Conservation (phyloP, 2,113 vertebrate genomes). For the Pangasianodon gigas region DNA sequence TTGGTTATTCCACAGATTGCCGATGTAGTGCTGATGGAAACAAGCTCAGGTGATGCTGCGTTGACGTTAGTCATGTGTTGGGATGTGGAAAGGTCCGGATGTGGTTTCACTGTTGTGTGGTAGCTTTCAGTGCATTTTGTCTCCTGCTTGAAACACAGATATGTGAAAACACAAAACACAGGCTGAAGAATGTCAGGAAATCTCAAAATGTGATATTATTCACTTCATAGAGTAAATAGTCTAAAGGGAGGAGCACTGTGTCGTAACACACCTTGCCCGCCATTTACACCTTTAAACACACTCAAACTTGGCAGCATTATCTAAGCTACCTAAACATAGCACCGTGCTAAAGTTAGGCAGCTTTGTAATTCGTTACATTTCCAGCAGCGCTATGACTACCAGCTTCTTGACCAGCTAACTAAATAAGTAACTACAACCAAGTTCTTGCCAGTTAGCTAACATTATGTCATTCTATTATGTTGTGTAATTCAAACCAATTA, state of each 20-base stretch:
- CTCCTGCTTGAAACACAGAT: slow-evolving; percentile 63
- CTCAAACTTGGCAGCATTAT: neutral
- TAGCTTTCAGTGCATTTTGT: slow-evolving; percentile 45
- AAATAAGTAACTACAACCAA: neutral
- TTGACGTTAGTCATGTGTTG: slow-evolving; percentile 53
- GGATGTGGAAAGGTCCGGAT: slow-evolving; percentile 41
- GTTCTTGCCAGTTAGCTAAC: neutral
- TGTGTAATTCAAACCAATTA: neutral
- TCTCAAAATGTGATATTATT: slow-evolving; percentile 20
- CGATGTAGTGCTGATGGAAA: slow-evolving; percentile 30
- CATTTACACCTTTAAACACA: neutral
- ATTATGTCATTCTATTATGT: neutral
- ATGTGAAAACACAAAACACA: slow-evolving; percentile 30
- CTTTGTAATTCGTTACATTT: neutral
- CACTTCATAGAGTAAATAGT: neutral
- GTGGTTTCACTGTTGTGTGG: slow-evolving; percentile 38
- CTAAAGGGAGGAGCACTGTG: neutral
- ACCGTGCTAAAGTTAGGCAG: neutral
- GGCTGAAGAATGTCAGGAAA: slow-evolving; percentile 4
- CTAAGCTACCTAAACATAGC: neutral
- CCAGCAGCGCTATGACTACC: neutral
- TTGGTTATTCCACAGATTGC: slow-evolving; percentile 12
- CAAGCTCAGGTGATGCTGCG: slow-evolving; percentile 33
- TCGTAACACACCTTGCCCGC: neutral
- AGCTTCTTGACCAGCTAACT: neutral